Base-by-base conservation (phyloP, 2,888 invertebrate species). In the Lasioglossum vierecki region DNA sequence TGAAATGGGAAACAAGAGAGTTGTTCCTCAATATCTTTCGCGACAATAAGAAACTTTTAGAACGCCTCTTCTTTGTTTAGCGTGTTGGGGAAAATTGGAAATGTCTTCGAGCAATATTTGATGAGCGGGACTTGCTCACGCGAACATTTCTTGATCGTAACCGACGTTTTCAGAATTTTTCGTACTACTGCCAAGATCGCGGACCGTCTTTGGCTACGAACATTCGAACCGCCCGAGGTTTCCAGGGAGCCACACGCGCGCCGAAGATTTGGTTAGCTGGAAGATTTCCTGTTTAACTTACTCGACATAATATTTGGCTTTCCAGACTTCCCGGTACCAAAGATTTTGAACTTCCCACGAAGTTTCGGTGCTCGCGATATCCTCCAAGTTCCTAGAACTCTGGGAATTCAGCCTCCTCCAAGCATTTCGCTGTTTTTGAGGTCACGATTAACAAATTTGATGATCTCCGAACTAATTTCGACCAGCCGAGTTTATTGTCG, bases 261-360 rank as follows among this genome's bases (percentile, higher is more conserved):
- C 26, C 1, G 39, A 39, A 66, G 46, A 72, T 68, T 35, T 18
- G 15, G 60, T 75, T 68, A n/a, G 49, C 41, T 4, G 26, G 70
- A 46, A 44, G 72, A 68, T 76, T 76, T 73, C 82, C 39, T 49
- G 77, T 78, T 77, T 71, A 66, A 83, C 84, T 74, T 83, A 35
- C 79, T 75, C 41, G 26, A 49, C 53, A 71, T 41, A 73, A 84
- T 84, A 60, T 84, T 84, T 84, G 83, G 44, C 39, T 53, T 74
- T 18, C 68, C 11, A n/a, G 35, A 66, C 72, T 57, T 22, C 15
- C 26, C n/a, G 70, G 44, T 78, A 53, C 44, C 71, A 63, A 75
- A 75, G 82, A 82, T 83, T 84, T 75, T 30, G 30, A 84, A 75
- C 83, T 71, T 39, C 4, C 4, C 2, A 22, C 8, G 13, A 81